These are phyloP conservation scores for Hoplodrina blanda DNA, from an alignment of 2,888 invertebrate species.

Conservation along the genomic window DNA sequence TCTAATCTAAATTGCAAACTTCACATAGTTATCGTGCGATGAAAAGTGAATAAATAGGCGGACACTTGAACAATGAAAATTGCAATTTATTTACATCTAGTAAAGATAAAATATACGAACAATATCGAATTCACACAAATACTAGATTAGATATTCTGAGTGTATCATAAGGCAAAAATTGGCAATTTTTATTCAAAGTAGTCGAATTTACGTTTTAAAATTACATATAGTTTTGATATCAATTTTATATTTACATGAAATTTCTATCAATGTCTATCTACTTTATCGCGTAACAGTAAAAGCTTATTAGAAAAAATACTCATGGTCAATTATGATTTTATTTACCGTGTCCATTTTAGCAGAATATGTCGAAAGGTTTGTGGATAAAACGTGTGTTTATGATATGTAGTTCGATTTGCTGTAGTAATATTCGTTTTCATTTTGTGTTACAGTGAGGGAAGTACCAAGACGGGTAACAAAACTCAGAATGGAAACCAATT, in stretches of 20 bases:
- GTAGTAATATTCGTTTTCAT: background rate
- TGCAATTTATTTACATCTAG: conserved; percentile 37
- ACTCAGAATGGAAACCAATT: background rate
- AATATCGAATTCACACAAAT: conserved; percentile 31
- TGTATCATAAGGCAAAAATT: conserved; percentile 62
- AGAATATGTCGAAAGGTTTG: conserved; percentile 20
- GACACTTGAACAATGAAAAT: conserved; percentile 40
- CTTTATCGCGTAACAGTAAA: conserved; percentile 35
- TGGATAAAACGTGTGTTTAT: background rate
- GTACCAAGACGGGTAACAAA: too few relatives aligned
- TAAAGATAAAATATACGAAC: conserved; percentile 23
- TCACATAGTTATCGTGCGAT: conserved; percentile 35
- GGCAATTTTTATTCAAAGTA: conserved; percentile 55
- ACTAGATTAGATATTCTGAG: conserved; percentile 41
- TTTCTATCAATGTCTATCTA: conserved; percentile 29
- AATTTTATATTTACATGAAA: conserved; percentile 44
- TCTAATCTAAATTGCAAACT: conserved; percentile 19
- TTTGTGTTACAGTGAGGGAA: background rate
- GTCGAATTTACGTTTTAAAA: conserved; percentile 40
- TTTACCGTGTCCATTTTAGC: conserved; percentile 21
- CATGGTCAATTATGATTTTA: conserved; percentile 17
- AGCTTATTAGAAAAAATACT: conserved; percentile 49
- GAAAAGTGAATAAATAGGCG: conserved; percentile 46
- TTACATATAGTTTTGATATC: conserved; percentile 36
- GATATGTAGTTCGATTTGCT: conserved; percentile 34